phyloP scores from a whole-genome alignment of 2,797 vertebrate genomes.

The Rhynchotus rufescens region DNA sequence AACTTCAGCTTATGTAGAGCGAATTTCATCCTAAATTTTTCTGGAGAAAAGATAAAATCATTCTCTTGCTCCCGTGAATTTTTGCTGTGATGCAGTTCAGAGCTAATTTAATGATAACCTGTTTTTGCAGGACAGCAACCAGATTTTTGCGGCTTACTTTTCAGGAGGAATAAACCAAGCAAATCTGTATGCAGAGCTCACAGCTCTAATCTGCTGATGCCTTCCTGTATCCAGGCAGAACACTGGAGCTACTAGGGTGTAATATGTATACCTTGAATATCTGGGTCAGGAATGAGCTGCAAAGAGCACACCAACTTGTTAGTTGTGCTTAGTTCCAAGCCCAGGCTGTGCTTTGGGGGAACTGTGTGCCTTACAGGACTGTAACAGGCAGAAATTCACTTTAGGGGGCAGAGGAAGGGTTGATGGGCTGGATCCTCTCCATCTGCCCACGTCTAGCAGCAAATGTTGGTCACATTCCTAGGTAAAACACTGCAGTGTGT shows the following conservation, averaged over 20 bases:
- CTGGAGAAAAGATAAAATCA: rapidly evolving
- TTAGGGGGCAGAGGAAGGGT: neutral
- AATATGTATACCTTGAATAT: neutral
- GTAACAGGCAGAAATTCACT: neutral
- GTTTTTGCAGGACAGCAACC: neutral
- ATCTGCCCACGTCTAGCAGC: neutral
- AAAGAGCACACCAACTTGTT: neutral
- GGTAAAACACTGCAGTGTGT: neutral
- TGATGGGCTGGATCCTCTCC: neutral
- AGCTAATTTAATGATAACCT: neutral
- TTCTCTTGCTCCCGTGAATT: rapidly evolving
- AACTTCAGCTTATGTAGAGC: neutral
- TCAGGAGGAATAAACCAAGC: neutral
- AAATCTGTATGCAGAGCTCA: neutral
- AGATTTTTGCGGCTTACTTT: neutral
- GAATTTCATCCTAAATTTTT: neutral
- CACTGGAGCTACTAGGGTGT: neutral
- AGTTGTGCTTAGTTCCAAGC: neutral
- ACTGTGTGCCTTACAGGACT: neutral
- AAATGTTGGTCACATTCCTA: neutral
- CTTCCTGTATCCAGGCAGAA: neutral
- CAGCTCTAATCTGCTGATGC: neutral
- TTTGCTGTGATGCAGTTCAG: neutral
- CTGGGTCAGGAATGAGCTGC: neutral
- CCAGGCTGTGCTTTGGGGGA: neutral